Conservation (phyloP, 92 coral and sea anemone genomes). For the Epizoanthus ramosus region DNA sequence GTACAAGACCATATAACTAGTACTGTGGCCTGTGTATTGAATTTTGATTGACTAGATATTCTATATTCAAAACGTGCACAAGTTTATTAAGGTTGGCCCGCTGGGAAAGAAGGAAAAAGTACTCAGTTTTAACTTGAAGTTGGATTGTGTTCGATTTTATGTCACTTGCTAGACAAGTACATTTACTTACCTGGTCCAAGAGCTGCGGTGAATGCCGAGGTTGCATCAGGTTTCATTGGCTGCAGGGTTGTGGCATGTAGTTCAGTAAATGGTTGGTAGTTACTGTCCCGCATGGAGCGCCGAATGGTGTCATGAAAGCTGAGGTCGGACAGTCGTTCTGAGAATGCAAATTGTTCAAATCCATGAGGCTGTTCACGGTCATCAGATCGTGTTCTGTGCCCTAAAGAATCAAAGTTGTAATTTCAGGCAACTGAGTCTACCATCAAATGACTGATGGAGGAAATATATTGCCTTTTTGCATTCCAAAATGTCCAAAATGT, state of each 20-base stretch:
- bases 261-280: constrained; percentile 90
- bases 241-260: constrained; percentile 89
- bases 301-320: constrained; percentile 83
- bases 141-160: no score
- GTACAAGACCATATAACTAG: no score
- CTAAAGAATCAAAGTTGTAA: constrained; percentile 64
- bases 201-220: constrained; percentile 86
- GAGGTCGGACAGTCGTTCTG: constrained; percentile 86
- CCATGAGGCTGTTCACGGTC: constrained; percentile 95
- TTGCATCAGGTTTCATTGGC: constrained; percentile 84
- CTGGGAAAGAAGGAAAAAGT: neutral
- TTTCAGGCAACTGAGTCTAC: constrained; percentile 37
- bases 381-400: constrained; percentile 97
- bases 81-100: neutral
- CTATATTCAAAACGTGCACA: neutral
- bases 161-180: no score
- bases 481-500: neutral
- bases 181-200: constrained; percentile 77
- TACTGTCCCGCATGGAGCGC: constrained; percentile 76
- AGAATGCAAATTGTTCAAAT: constrained; percentile 90
- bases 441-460: constrained; percentile 13
- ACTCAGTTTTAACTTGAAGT: no score
- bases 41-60: neutral
- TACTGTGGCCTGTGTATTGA: neutral
- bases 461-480: neutral